Evolutionary conservation across 1,140 invertebrate species (phyloP).

Genomic region (Thalassaphorura encarpata): DNA sequence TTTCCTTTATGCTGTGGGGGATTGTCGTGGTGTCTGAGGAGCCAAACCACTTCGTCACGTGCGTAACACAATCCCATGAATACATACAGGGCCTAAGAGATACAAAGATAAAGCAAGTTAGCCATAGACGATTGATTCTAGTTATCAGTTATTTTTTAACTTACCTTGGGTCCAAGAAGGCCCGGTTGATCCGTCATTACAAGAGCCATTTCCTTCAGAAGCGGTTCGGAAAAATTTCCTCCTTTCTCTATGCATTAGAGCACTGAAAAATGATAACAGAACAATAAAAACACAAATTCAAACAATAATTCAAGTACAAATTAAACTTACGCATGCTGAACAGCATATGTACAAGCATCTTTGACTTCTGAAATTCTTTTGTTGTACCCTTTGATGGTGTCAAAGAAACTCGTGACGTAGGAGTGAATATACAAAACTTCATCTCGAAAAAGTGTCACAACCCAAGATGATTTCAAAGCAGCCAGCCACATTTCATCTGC

Average conservation of each 20-base stretch:
- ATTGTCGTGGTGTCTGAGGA: constrained; percentile 91
- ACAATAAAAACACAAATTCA: background rate
- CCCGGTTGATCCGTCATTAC: constrained; percentile 97
- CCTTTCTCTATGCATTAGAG: constrained; percentile 81
- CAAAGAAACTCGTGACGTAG: constrained; percentile 87
- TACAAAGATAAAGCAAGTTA: background rate
- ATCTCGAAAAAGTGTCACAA: constrained; percentile 88
- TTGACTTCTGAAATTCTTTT: constrained; percentile 90
- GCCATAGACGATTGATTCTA: background rate
- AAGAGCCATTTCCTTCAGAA: constrained; percentile 84
- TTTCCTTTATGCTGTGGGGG: constrained; percentile 76
- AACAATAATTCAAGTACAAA: constrained; percentile 7
- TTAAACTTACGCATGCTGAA: constrained; percentile 63
- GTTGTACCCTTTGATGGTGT: constrained; percentile 86
- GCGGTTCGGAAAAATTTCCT: constrained; percentile 93
- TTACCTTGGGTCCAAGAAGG: constrained; percentile 80
- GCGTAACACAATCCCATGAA: constrained; percentile 92
- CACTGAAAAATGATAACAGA: constrained; percentile 37
- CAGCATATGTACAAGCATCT: constrained; percentile 79
- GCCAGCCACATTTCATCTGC: constrained; percentile 81
- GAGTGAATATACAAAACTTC: constrained; percentile 94
- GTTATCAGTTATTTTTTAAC: constrained; percentile 6
- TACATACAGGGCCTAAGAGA: constrained; percentile 69
- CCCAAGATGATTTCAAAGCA: constrained; percentile 87
- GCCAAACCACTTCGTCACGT: constrained; percentile 94